Evolutionary conservation across 2,113 vertebrate species (phyloP).

Genomic region (Podarcis cretensis): DNA sequence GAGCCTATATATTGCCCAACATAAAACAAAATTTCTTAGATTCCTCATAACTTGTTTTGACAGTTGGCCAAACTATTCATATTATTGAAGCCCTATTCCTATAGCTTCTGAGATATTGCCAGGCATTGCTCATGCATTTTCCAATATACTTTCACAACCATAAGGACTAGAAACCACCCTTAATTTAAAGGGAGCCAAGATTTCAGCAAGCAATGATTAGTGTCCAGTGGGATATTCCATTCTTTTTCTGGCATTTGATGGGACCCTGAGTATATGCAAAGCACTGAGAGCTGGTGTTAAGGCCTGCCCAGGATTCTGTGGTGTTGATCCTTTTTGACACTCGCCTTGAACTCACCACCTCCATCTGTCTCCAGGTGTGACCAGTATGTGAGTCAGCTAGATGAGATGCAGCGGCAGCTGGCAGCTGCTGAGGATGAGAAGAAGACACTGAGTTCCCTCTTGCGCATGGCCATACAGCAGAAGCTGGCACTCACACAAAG

Average conservation of each 20-base stretch:
- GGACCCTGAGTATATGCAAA: neutral
- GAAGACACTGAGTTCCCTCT: constrained; percentile 60
- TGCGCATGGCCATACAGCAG: constrained; percentile 66
- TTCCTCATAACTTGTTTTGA: neutral
- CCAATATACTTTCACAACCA: neutral
- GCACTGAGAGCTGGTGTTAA: neutral
- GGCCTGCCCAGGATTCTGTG: neutral
- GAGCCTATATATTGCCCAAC: neutral
- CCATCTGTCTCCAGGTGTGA: constrained; percentile 46
- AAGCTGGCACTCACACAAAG: constrained; percentile 59
- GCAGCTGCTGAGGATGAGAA: constrained; percentile 62
- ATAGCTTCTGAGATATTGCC: neutral
- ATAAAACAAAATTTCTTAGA: neutral
- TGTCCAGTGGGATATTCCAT: neutral
- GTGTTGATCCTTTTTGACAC: neutral
- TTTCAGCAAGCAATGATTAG: neutral
- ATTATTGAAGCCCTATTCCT: neutral
- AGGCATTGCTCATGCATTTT: neutral
- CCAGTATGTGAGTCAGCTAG: constrained; percentile 61
- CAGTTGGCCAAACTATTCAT: neutral
- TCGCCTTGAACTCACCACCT: neutral
- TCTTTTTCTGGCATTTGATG: neutral
- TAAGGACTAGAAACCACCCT: neutral
- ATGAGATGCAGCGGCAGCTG: constrained; percentile 62
- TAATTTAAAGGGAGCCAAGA: neutral